Base-by-base conservation (phyloP, 2,113 vertebrate species). In the Corapipo altera region DNA sequence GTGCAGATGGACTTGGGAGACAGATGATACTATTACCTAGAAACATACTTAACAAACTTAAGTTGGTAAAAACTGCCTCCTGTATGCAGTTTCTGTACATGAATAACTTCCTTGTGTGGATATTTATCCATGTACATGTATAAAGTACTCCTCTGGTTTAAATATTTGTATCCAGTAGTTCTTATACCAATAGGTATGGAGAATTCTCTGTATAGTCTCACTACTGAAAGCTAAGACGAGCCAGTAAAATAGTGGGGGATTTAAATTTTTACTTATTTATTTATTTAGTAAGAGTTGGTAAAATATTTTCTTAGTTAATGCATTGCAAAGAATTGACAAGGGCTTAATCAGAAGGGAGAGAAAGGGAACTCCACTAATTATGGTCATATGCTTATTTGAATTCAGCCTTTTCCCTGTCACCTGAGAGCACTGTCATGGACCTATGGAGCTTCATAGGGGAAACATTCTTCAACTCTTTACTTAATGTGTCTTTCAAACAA, bases 111-210 rank as follows among this genome's bases (percentile, higher is more conserved):
- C 10, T 90, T 30, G 59, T 85, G 57, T 67, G 88, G 70, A 43
- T 88, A 73, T 48, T 26, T 88, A 49, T 65, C 46, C 49, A 70
- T 44, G 75, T 77, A 84, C 95, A 83, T 85, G 54, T 79, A 91
- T 52, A 48, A 90, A 93, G 94, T 94, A 94, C 72, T 96, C 80
- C 27, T 88, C 88, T 95, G 89, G 64, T 80, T 93, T 97, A 95
- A 97, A 89, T 91, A 94, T 96, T 96, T 80, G 77, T 94, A 91
- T 93, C 83, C 71, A 62, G 71, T 96, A 88, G 85, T 87, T 97
- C 48, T 96, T 97, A 95, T 78, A 90, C 72, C 95, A 95, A 91
- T 95, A 97, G 96, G 96, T 96, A 96, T 23, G n/a, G 84, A 86
- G 81, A 87, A 62, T 24, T 59, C 9, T 70, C 39, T 55, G 3